Base-by-base conservation (phyloP, 2,113 vertebrate genomes). In the Himantopus leucocephalus region DNA sequence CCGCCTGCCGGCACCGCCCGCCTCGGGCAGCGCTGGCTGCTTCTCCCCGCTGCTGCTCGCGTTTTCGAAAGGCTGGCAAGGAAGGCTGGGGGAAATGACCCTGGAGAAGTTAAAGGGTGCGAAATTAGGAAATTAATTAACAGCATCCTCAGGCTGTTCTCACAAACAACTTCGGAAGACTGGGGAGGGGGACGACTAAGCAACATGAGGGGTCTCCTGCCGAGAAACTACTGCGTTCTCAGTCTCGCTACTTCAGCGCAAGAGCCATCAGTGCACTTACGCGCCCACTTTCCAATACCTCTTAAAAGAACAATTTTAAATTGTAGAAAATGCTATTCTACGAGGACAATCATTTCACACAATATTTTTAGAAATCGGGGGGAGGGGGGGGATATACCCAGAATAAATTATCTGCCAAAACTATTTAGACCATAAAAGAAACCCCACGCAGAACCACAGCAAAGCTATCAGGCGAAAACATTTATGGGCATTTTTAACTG, bases 161-260 rank as follows among this genome's bases (percentile, higher is more conserved):
- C 48, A 14, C 45, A 14, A 78, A 47, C 39, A 27, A 1, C 37
- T 60, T 29, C 0, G 12, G 32, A 47, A 83, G 23, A 12, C 0
- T 1, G 19, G 5, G 19, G 6, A 2, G 24, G 19, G 35, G 13
- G 8, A 10, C 2, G 62, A n/a, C 14, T 0, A 4, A 74, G 59
- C 23, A 23, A 13, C 2, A 2, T 4, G 68, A 22, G 1, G 5
- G 5, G 39, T 9, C 14, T 68, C 15, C 56, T 10, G 64, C 66
- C 29, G 7, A 3, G n/a, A 10, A 56, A 35, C 17, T 5, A 4
- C 45, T 7, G 37, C 6, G 0, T 2, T 23, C 29, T 19, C 60
- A 14, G 20, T 7, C 19, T 14, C 22, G 9, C 52, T 32, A 0
- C 4, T 15, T 17, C 72, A 1, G 32, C 24, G 1, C 1, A 16